Base-by-base conservation (phyloP, 2,888 invertebrate species). In the Ptilodon capucinus region DNA sequence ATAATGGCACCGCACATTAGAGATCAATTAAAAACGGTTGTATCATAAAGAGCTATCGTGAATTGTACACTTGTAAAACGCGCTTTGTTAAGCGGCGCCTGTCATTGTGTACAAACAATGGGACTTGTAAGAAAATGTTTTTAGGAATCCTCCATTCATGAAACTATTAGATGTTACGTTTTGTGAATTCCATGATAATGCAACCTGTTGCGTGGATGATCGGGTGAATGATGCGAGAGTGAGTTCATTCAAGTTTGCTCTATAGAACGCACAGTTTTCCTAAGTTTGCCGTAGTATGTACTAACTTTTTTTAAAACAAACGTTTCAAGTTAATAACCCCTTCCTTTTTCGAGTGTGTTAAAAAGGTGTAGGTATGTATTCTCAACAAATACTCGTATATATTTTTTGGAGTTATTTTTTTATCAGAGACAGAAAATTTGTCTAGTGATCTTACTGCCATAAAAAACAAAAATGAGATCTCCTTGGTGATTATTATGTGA, bases 11-110 rank as follows among this genome's bases (percentile, higher is more conserved):
- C 63, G 59, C 79, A 56, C 65, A 68, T 74, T 74, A 79, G 72
- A 79, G 87, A 57, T 81, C 87, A 71, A 54, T 60, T 68, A 81
- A 82, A 77, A 81, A 63, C 72, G 84, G 89, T 69, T 74, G 81
- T 64, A 78, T 83, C 67, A 86, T 90, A 90, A 88, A 90, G 84
- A 88, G 82, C 83, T 85, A 89, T 87, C 81, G 78, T 88, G 88
- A 89, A 90, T 86, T 81, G 86, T 89, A 89, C 90, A 91, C 90
- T 90, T 90, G 90, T 90, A 88, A 81, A 75, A 81, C 74, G 75
- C 69, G 80, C 84, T 83, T 90, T 90, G 90, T 90, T 85, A 84
- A 70, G 66, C 73, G 87, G 84, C 86, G 90, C 85, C 78, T 84
- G 86, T 81, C 83, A 87, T 89, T 90, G 88, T 89, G 56, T 59